Base-by-base conservation (phyloP, 2,888 invertebrate genomes). In the Parnassius mnemosyne region DNA sequence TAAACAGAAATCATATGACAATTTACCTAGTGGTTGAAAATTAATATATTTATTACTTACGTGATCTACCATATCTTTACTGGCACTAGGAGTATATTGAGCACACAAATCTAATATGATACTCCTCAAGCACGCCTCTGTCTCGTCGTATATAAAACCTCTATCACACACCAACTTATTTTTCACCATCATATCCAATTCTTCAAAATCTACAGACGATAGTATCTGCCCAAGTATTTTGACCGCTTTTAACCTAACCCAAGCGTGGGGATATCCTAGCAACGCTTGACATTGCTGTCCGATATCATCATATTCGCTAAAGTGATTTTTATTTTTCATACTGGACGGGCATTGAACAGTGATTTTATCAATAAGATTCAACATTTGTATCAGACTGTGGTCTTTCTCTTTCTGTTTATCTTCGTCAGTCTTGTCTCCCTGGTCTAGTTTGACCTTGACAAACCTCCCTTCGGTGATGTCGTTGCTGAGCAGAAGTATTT, bases 181-280 rank as follows among this genome's bases (percentile, higher is more conserved):
- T 42, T 83, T 81, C 7, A 94, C 76, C 63, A 93, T 72, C 53
- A 75, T 72, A 25, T 93, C 92, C 53, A 96, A 85, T 64, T 94
- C 92, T 1, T 93, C 92, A 10, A 93, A 84, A 74, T 96, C 93
- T 54, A 95, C 92, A 0, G 92, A 84, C 0, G 93, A 89, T 60
- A 98, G 85, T 57, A 97, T 91, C 54, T 94, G 92, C 0, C 96
- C 95, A 52, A 98, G 83, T 66, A 97, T 92, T 79, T 97, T 96
- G 0, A 95, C 93, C 0, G 97, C 93, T 63, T 94, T 93, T 53
- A 97, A 87, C 60, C 97, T 93, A 0, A 98, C 96, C 97, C 97
- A 97, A 44, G 94, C 93, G 78, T 98, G 98, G 12, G 96, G 95
- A 81, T 98, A 95, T 0, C 93, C 94, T 13, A 98, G 80, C 52